Percentiles rank a stretch among this genome's conserved stretches.
Conservation (phyloP, 2,797 vertebrate species). For the Micromesistius poutassou region DNA sequence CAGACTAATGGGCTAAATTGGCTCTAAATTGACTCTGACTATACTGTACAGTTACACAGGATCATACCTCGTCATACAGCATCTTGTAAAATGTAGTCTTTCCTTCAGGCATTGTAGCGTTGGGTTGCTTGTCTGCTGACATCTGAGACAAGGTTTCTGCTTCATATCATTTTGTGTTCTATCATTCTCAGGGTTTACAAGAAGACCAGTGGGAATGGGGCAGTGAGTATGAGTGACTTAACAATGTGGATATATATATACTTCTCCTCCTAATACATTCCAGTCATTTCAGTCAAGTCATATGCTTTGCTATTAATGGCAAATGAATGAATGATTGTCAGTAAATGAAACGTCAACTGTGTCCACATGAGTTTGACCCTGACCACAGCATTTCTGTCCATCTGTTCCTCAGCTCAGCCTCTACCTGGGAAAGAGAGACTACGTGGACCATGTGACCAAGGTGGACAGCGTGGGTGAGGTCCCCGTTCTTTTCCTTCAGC, state of each 20-base stretch:
- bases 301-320: neutral
- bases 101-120: neutral
- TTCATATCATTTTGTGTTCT: conserved; percentile 15
- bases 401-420: conserved; percentile 77
- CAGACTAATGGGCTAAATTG: too few species aligned
- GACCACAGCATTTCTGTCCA: neutral
- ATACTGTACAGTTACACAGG: too few species aligned
- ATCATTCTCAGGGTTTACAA: conserved; percentile 81
- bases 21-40: too few species aligned
- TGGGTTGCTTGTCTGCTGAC: neutral
- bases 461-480: conserved; percentile 83
- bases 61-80: neutral
- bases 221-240: conserved; percentile 66
- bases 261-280: neutral
- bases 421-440: conserved; percentile 88
- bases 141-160: neutral
- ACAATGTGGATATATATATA: neutral
- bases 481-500: neutral
- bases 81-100: neutral
- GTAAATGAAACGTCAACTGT: neutral
- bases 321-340: neutral
- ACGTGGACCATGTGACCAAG: conserved; percentile 76
- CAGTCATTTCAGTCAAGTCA: neutral
- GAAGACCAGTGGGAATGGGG: conserved; percentile 84
- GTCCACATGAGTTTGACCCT: neutral